A percentile compares a stretch with the other conserved stretches of the same genome.
Evolutionary conservation across 2,888 invertebrate genomes (phyloP).

Genomic region (Troilus luridus): DNA sequence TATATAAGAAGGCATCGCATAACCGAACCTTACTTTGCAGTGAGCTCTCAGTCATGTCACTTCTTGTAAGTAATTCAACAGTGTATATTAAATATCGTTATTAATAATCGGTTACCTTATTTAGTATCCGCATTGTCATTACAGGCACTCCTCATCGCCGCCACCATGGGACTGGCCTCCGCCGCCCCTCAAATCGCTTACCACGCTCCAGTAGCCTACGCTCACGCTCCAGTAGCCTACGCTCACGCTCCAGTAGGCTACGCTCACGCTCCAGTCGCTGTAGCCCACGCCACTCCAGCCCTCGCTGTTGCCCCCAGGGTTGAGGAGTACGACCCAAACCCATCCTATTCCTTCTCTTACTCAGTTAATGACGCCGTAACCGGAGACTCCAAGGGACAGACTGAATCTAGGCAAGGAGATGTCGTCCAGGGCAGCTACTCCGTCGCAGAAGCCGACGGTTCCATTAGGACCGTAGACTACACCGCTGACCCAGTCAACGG

Average conservation of each 20-base stretch:
- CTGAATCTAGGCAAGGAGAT: slow-evolving; percentile 35
- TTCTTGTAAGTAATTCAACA: neutral
- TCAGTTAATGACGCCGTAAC: slow-evolving; percentile 41
- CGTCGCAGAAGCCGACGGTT: slow-evolving; percentile 37
- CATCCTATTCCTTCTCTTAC: slow-evolving; percentile 32
- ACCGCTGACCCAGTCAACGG: slow-evolving; percentile 61
- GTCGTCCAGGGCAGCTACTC: slow-evolving; percentile 48
- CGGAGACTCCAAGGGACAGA: slow-evolving; percentile 51
- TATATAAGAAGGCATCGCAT: neutral
- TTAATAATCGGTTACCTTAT: neutral
- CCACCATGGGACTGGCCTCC: neutral
- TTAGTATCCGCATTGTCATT: neutral
- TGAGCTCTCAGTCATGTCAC: neutral
- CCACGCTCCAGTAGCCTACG: neutral
- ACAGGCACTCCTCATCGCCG: neutral
- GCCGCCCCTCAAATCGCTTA: slow-evolving; percentile 61
- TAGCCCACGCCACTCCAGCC: neutral
- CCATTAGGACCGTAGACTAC: slow-evolving; percentile 47
- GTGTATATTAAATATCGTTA: neutral
- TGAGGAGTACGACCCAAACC: slow-evolving; percentile 53
- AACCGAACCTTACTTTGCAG: neutral
- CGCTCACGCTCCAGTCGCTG: slow-evolving; percentile 62
- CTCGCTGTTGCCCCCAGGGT: slow-evolving; percentile 52
- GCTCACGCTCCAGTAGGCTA: slow-evolving; percentile 51
- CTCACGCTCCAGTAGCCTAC: neutral